phyloP scores from a whole-genome alignment of 2,113 vertebrate species.

The Columba janthina region DNA sequence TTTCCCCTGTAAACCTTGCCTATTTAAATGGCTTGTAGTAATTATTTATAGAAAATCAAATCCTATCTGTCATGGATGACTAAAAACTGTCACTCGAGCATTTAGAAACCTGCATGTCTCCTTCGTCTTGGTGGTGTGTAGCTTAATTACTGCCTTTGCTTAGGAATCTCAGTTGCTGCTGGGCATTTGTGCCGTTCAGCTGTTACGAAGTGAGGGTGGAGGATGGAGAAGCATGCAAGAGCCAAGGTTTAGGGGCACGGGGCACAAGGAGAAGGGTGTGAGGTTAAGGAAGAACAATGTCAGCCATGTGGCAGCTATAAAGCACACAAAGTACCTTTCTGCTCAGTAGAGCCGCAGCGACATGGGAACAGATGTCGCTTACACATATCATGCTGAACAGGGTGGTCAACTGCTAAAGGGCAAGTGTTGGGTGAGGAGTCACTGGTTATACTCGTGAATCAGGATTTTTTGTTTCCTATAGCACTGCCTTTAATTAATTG shows the following conservation, averaged over 20 bases:
- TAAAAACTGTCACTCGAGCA: constrained; percentile 40
- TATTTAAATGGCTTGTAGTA: constrained; percentile 22
- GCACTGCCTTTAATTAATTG: constrained; percentile 8
- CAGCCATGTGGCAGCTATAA: constrained; percentile 48
- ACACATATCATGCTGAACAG: not conserved
- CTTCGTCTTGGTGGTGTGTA: constrained; percentile 20
- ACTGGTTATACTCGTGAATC: not conserved
- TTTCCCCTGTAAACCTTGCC: constrained; percentile 25
- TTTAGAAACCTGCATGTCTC: constrained; percentile 48
- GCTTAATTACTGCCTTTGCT: constrained; percentile 56
- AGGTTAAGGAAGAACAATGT: constrained; percentile 49
- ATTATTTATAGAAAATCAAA: constrained; percentile 33
- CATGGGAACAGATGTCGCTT: constrained; percentile 28
- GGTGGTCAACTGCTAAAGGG: not conserved
- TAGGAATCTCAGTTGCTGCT: constrained; percentile 61
- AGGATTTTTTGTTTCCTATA: constrained; percentile 12
- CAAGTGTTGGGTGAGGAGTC: not conserved
- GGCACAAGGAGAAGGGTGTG: not conserved
- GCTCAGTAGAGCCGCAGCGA: not conserved
- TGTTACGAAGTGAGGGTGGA: constrained; percentile 44
- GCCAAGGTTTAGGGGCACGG: constrained; percentile 29
- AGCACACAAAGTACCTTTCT: constrained; percentile 3
- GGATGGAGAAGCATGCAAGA: constrained; percentile 39
- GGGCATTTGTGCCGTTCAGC: constrained; percentile 71
- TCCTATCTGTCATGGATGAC: not conserved